Base-by-base conservation (phyloP, 2,888 invertebrate genomes). In the Diaperis boleti region DNA sequence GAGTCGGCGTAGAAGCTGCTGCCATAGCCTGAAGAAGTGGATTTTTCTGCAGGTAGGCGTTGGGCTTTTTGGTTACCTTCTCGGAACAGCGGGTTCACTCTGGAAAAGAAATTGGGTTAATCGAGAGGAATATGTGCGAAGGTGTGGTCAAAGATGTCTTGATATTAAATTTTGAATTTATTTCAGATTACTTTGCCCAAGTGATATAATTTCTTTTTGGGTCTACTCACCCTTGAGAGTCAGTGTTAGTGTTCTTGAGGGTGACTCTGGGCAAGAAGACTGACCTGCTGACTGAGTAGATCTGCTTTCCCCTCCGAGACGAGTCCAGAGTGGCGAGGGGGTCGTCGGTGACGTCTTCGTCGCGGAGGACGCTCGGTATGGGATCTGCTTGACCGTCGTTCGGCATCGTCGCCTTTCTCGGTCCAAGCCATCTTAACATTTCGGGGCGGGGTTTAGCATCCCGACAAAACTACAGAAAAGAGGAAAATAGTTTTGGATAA, bases 241-340 rank as follows among this genome's bases (percentile, higher is more conserved):
- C 70, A 65, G 44, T 45, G 45, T 61, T 64, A 57, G 65, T 68
- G 57, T 68, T 72, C 71, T 72, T 74, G 71, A 76, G 71, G 35
- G 72, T 68, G 50, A 78, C 83, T 1, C 86, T 84, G 0, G 84
- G 80, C 42, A 85, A 83, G 4, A 84, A 83, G n/a, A 86, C 86
- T 75, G 84, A 86, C 66, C 86, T 84, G 64, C 85, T 85, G 45
- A 85, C 84, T 7, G 83, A 83, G 49, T 87, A 86, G 65, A 87
- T 85, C 69, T 83, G 83, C 65, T 83, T 83, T 75, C 66, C 66
- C 49, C 52, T 56, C 54, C 66, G 18, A 56, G 73, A 42, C 49
- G 76, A 65, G 54, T 77, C 74, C 57, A 78, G 74, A 22, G 84
- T 84, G 37, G 84, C 85, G 70, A 86, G 79, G 57, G 86, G 86